These are phyloP conservation scores for Furcula furcula DNA, from an alignment of 2,888 invertebrate genomes.

Conservation along the genomic window DNA sequence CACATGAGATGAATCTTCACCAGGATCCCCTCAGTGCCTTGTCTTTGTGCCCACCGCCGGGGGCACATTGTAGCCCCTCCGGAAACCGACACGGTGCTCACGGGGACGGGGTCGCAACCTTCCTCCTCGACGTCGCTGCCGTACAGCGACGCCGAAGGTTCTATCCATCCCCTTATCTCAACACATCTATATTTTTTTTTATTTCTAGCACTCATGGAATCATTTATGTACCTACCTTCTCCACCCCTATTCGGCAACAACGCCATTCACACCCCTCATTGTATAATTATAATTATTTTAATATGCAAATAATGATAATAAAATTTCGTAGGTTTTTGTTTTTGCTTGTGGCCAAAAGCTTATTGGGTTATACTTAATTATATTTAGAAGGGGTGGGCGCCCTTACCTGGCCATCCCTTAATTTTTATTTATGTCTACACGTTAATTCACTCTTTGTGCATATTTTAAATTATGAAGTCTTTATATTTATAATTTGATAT, in stretches of 20 bases:
- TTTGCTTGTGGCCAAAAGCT: constrained; percentile 60
- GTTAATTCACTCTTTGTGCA: constrained; percentile 51
- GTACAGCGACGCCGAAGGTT: too few relatives aligned
- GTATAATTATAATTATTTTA: constrained; percentile 75
- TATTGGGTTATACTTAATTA: constrained; percentile 77
- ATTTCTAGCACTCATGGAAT: too few relatives aligned
- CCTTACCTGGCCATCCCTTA: constrained; percentile 48
- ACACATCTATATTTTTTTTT: too few relatives aligned
- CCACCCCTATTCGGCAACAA: constrained; percentile 6
- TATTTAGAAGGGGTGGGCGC: constrained; percentile 54
- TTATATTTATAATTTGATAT: constrained; percentile 33
- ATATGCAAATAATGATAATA: constrained; percentile 81
- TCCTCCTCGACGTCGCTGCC: too few relatives aligned
- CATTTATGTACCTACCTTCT: background rate
- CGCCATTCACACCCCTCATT: constrained; percentile 42
- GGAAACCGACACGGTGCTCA: too few relatives aligned
- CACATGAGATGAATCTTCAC: too few relatives aligned
- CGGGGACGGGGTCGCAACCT: too few relatives aligned
- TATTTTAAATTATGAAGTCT: constrained; percentile 43
- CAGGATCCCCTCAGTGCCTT: too few relatives aligned
- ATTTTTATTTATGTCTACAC: constrained; percentile 68
- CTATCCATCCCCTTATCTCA: too few relatives aligned
- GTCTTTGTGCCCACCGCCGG: too few relatives aligned
- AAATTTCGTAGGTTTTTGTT: constrained; percentile 74
- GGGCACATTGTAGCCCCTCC: too few relatives aligned